Evolutionary conservation across 2,113 vertebrate species (phyloP).

Genomic region (Misgurnus mizolepis): DNA sequence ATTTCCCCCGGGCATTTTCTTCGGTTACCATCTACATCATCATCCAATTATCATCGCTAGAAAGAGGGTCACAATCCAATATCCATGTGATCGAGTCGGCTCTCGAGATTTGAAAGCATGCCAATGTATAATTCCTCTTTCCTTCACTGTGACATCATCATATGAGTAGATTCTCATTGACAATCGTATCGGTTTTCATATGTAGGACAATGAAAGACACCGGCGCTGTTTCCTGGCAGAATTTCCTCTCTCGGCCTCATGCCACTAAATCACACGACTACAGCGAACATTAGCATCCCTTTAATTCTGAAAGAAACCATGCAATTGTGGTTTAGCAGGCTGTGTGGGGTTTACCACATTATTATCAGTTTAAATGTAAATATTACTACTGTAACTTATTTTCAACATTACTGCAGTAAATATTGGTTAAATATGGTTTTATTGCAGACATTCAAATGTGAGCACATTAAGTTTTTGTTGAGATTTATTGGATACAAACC

Average conservation of each 20-base stretch:
- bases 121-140: conserved; percentile 5
- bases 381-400: background rate
- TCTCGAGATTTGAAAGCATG: background rate
- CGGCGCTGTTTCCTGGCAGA: background rate
- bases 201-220: background rate
- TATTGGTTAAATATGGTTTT: background rate
- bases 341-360: background rate
- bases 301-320: conserved; percentile 28
- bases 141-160: background rate
- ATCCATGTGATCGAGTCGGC: conserved; percentile 15
- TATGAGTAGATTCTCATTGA: background rate
- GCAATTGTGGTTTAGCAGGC: background rate
- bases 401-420: conserved; percentile 11
- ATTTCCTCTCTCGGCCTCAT: background rate
- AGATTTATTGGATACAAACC: too few relatives aligned
- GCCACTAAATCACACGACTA: background rate
- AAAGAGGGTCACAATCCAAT: background rate
- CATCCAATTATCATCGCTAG: background rate
- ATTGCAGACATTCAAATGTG: too few relatives aligned
- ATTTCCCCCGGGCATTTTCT: conserved; percentile 5
- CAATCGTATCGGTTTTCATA: background rate
- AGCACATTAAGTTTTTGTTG: too few relatives aligned
- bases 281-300: conserved; percentile 19
- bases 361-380: background rate
- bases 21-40: background rate